Evolutionary conservation across 2,113 vertebrate genomes (phyloP), one percentile per base, ranked within the genome.

Genomic region (Tragulus kanchil): DNA sequence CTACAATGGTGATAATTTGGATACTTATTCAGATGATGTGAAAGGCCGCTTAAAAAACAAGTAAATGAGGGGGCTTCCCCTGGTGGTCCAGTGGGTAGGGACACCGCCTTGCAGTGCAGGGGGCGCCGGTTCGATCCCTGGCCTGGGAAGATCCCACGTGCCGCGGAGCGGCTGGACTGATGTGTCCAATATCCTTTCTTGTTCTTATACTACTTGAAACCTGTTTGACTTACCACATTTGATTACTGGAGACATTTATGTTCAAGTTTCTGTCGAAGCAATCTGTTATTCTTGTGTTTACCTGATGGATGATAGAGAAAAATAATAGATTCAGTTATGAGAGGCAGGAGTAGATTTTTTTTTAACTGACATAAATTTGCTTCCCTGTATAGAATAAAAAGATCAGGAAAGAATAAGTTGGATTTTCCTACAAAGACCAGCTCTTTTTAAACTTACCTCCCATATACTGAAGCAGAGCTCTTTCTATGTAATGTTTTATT

Each of bases 321-420:
- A 98, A 97, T 98, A 99, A 98, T 98, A 96, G 97, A 98, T 98
- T 98, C 97, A 69, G 94, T 98, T 99, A 98, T 98, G 95, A 98
- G 98, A 98, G 98, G 90, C 56, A 95, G 96, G 98, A 98, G 98
- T 97, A 98, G 97, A 96, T 98, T 98, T 98, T 96, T 62, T 10
- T n/a, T n/a, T n/a, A 58, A 94, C 88, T 97, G 98, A 98, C 97
- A 98, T 98, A 98, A 98, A 98, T 98, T 98, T 98, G 91, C 98
- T 61, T 97, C 95, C 96, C 95, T 98, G 89, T 98, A 96, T 97
- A 97, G 96, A 98, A 98, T 98, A 98, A 98, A 98, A 97, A 96
- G 93, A 98, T 97, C 88, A 95, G 96, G 95, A 97, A 98, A 96
- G 98, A 97, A 97, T 97, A 98, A 98, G 98, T 71, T 98, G 97